Base-by-base conservation (phyloP, 2,888 invertebrate genomes). In the Ceramica pisi region DNA sequence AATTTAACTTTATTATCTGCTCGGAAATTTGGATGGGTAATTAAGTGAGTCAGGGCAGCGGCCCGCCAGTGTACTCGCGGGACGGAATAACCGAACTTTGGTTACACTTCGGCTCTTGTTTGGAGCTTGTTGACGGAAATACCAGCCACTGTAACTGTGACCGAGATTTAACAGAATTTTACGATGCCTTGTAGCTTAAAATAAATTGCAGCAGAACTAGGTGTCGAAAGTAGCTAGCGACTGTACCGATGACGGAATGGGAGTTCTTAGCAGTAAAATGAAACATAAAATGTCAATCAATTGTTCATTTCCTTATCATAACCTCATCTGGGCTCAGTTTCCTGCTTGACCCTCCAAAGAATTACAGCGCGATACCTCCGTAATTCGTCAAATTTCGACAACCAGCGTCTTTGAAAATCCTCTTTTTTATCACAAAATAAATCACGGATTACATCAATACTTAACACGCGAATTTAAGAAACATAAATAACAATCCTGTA, bases 1-100 rank as follows among this genome's bases (percentile, higher is more conserved):
- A 92, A 93, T 94, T 93, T 92, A 91, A 91, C 89, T 93, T 93
- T 91, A 92, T 93, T 90, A 91, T 91, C 88, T 91, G 86, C 84
- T 86, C 80, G 86, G 88, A 90, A 91, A 90, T 91, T 92, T 77
- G 87, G 90, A 89, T 83, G 85, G 88, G 86, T 92, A 92, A 92
- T 92, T 93, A 91, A 89, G 88, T 87, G 90, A 90, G 86, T 88
- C 87, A 85, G 88, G 69, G 61, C 57, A 31, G 48, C 41, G 46
- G 72, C 38, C 77, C 60, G 31, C 80, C 81, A 81, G 80, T 80
- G 85, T 87, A 84, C 89, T 84, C 84, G 75, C 77, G 88, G 88
- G 89, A 86, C 81, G 67, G 77, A 81, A 78, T 75, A 53, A 60
- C 71, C 82, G 69, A 87, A 89, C 82, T 89, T 91, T 87, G 80